Evolutionary conservation across 2,888 invertebrate genomes (phyloP).

Genomic region (Acanthoscelides obtectus): DNA sequence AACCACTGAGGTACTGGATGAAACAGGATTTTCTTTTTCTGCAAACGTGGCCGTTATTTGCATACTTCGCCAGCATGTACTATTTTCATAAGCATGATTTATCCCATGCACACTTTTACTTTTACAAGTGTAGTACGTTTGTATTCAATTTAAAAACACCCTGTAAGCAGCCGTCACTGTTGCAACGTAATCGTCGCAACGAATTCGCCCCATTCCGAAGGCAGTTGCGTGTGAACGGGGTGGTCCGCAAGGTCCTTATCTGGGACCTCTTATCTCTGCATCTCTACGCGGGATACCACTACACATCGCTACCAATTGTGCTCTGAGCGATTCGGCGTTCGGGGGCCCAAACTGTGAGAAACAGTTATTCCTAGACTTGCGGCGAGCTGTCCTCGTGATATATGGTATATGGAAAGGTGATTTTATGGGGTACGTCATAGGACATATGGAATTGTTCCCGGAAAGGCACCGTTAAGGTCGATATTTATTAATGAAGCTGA

Average conservation of each 20-base stretch:
- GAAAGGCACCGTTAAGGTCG: no score
- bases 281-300: constrained; percentile 34
- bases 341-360: constrained; percentile 27
- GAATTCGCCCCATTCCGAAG: neutral
- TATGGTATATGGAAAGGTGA: neutral
- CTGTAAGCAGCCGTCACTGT: neutral
- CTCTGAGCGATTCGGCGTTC: constrained; percentile 11
- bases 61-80: no score
- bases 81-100: no score
- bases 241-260: constrained; percentile 35
- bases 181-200: neutral
- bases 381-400: neutral
- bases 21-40: no score
- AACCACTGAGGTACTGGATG: no score
- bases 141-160: no score
- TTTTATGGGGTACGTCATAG: neutral
- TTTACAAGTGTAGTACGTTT: no score
- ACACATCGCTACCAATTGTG: constrained; percentile 30
- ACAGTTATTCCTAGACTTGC: constrained; percentile 20
- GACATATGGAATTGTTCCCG: no score
- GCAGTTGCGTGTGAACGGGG: constrained; percentile 38
- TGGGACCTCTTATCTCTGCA: constrained; percentile 11
- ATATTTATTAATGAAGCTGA: no score
- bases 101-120: no score
- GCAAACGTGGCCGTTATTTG: no score